phyloP scores from a whole-genome alignment of 2,113 vertebrate genomes.

The Gopherus flavomarginatus region DNA sequence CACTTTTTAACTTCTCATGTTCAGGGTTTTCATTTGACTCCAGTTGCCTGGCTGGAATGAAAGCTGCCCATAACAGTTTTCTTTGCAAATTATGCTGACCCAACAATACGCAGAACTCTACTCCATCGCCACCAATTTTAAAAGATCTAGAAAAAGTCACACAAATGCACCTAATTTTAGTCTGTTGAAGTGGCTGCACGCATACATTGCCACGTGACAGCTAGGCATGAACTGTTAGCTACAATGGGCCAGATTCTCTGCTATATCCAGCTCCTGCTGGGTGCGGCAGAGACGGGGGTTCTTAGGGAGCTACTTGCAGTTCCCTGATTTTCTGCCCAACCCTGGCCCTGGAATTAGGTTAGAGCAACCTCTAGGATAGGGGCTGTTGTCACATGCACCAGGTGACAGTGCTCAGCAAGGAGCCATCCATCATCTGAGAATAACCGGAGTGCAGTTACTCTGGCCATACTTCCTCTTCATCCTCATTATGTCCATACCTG shows the following conservation, averaged over 20 bases:
- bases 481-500: background rate
- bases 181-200: background rate
- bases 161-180: background rate
- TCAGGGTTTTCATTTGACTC: background rate
- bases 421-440: background rate
- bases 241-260: background rate
- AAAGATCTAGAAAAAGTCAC: background rate
- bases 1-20: background rate
- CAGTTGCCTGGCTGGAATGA: background rate
- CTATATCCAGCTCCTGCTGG: background rate
- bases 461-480: rapidly evolving
- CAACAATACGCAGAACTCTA: background rate
- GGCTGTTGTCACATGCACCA: background rate
- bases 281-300: background rate
- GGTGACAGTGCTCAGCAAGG: background rate
- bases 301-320: background rate
- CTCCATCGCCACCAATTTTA: background rate
- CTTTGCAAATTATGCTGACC: background rate
- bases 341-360: background rate
- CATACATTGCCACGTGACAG: background rate
- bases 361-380: background rate
- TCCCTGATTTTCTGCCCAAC: background rate
- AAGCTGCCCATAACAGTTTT: background rate
- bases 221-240: background rate
- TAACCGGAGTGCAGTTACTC: background rate